A percentile compares a stretch with the other conserved stretches of the same genome.
Evolutionary conservation across 2,888 invertebrate genomes (phyloP).

Genomic region (Netelia inedita): DNA sequence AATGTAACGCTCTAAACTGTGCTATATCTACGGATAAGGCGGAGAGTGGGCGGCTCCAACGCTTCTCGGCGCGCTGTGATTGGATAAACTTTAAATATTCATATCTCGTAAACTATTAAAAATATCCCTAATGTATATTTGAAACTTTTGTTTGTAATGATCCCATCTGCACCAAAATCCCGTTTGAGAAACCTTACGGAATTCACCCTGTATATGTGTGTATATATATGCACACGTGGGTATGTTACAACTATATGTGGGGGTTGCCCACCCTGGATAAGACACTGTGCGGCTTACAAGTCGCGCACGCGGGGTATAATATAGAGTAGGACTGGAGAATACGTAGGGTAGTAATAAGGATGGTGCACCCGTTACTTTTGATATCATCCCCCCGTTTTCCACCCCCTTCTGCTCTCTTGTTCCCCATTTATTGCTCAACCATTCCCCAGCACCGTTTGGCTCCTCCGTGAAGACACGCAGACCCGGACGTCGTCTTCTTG

Average conservation of each 20-base stretch:
- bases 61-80: no score
- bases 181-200: no score
- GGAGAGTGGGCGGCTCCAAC: no score
- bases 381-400: constrained; percentile 71
- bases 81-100: no score
- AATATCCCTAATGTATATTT: no score
- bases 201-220: no score
- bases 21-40: no score
- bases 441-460: constrained; percentile 40
- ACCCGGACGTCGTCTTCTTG: constrained; percentile 18
- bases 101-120: no score
- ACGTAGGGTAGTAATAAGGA: constrained; percentile 79
- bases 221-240: constrained; percentile 1
- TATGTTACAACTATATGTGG: constrained; percentile 29
- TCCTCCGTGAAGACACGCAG: constrained; percentile 43
- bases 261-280: constrained; percentile 23
- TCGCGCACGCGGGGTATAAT: constrained; percentile 69
- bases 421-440: constrained; percentile 35
- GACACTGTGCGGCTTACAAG: constrained; percentile 18
- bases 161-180: no score
- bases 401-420: constrained; percentile 46
- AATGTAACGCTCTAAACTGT: no score
- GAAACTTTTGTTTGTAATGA: no score
- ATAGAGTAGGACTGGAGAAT: constrained; percentile 75
- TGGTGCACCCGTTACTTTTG: constrained; percentile 79